These are phyloP conservation scores for Centropus bengalensis DNA, from an alignment of 2,113 vertebrate genomes.

Conservation along the genomic window DNA sequence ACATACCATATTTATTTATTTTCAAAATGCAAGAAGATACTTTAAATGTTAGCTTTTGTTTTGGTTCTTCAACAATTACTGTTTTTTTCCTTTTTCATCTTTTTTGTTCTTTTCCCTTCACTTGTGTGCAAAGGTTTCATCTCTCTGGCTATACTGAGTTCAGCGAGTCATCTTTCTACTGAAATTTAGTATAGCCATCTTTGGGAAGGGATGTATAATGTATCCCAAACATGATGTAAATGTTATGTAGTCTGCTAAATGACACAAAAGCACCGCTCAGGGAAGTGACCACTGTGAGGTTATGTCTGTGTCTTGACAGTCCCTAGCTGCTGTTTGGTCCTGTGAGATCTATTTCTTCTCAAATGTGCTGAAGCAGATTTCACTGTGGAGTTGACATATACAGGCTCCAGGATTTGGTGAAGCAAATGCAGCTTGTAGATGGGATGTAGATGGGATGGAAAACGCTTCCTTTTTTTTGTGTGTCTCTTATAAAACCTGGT, in stretches of 20 bases:
- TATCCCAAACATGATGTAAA: background rate
- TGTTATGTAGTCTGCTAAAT: background rate
- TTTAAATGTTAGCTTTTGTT: background rate
- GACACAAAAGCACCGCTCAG: fast-evolving
- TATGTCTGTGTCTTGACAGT: background rate
- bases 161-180: background rate
- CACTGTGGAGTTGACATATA: background rate
- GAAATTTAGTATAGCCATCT: background rate
- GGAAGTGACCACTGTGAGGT: background rate
- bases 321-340: background rate
- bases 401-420: background rate
- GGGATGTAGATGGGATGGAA: too few relatives aligned
- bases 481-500: too few relatives aligned
- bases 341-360: background rate
- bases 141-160: background rate
- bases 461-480: too few relatives aligned
- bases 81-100: background rate
- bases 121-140: fast-evolving
- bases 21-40: background rate
- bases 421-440: background rate
- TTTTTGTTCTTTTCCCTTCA: fast-evolving
- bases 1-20: background rate
- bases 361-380: background rate
- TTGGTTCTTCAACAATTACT: background rate
- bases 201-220: background rate